Evolutionary conservation across 2,113 vertebrate genomes (phyloP), one percentile per base, ranked within the genome.

Genomic region (Alethe castanea): DNA sequence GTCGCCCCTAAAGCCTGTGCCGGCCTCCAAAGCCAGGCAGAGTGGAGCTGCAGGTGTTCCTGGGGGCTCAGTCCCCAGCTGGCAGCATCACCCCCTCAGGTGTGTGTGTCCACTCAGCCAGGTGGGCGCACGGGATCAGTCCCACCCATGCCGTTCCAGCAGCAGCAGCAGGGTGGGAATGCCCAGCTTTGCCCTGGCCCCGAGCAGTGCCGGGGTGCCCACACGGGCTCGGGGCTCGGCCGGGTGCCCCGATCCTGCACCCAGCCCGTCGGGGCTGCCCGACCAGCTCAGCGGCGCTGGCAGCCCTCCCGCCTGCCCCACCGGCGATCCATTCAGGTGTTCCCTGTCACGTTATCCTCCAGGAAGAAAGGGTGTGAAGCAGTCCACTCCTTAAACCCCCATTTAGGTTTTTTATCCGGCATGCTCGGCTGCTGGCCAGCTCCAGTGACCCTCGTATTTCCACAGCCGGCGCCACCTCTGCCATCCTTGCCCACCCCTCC

Each of bases 61-160:
- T 3, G 61, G 52, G 40, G 40, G 7, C 15, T 5, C 5, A 1
- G 13, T 35, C 19, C 59, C 13, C 12, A 1, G n/a, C 72, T n/a
- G 90, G 40, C 62, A 70, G 60, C 64, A 9, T 40, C 77, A 3
- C 33, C 35, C 56, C 2, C 2, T 2, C 35, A 23, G 60, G 8
- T 26, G 65, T 1, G 5, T 8, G 47, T 40, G 5, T 11, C 70
- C 5, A 0, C 38, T 33, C 2, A 1, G 38, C 47, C 24, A 31
- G 76, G 69, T 52, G 82, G 86, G 82, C 52, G 33, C 74, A 26
- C 0, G 5, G 45, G 36, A 29, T 25, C 12, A 2, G 17, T 65
- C 65, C 48, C 50, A 28, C 23, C 24, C 8, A 0, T 69, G 22
- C 28, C 36, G 8, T 73, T 35, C 7, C 71, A 71, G 72, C 14